Conservation (phyloP, 2,113 vertebrate species). For the Oreochromis spilurus region DNA sequence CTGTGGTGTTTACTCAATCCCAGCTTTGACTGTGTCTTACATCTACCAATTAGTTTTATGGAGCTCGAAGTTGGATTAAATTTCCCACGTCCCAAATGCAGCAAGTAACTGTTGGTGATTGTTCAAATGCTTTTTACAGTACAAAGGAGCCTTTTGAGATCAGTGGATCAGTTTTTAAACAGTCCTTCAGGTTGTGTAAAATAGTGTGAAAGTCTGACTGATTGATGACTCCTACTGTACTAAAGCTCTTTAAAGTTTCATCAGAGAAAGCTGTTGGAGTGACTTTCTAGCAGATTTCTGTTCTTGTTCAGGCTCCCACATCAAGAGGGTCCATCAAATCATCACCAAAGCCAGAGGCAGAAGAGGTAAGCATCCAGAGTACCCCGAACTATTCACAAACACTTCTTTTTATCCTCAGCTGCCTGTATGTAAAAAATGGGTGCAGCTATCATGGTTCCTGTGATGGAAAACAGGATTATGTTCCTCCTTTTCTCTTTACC, state of each 20-base stretch:
- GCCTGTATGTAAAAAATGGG: neutral
- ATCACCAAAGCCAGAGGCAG: conserved; percentile 58
- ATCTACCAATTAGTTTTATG: neutral
- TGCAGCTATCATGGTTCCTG: neutral
- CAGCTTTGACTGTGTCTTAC: neutral
- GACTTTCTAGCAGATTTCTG: neutral
- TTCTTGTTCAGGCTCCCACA: conserved; percentile 36
- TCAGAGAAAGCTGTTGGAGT: neutral
- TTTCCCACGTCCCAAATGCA: neutral
- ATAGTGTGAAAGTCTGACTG: neutral
- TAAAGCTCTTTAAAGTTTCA: neutral
- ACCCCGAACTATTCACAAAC: neutral
- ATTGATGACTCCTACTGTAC: neutral
- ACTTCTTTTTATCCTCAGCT: neutral
- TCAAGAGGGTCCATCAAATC: conserved; percentile 64
- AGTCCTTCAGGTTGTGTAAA: neutral
- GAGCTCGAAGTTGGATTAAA: neutral
- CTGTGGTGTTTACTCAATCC: neutral
- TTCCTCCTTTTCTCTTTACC: neutral
- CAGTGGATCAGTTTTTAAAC: neutral
- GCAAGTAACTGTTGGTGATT: neutral
- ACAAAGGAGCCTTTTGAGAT: neutral
- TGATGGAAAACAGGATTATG: neutral
- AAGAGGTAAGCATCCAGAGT: conserved; percentile 63
- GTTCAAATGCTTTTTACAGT: neutral